phyloP scores from a whole-genome alignment of 2,113 vertebrate genomes.

The Condylura cristata region DNA sequence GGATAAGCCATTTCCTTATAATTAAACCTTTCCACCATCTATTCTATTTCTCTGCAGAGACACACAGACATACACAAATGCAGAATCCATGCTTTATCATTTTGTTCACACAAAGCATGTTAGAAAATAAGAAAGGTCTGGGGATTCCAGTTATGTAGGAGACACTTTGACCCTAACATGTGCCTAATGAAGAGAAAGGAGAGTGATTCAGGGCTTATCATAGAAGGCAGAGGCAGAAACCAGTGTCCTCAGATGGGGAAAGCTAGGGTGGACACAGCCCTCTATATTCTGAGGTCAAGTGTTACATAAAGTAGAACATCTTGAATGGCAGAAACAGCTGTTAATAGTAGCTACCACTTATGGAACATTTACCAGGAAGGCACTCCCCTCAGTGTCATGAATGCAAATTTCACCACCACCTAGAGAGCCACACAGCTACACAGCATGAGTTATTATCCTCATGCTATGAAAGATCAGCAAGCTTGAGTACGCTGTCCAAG shows the following conservation, averaged over 20 bases:
- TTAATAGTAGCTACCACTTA: constrained; percentile 21
- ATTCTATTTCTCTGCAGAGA: not conserved
- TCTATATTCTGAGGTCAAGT: constrained; percentile 4
- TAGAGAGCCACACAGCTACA: not conserved
- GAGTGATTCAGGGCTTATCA: not conserved
- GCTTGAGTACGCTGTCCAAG: not conserved
- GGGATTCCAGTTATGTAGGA: not conserved
- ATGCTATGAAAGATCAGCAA: not conserved
- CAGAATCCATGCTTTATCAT: not conserved
- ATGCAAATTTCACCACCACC: not conserved
- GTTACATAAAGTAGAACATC: constrained; percentile 25
- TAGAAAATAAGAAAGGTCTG: not conserved
- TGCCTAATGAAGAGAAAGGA: not conserved
- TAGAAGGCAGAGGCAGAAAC: not conserved
- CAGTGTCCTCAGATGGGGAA: not conserved
- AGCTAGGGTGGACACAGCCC: not conserved
- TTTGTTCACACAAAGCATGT: not conserved
- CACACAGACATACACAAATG: not conserved
- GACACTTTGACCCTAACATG: not conserved
- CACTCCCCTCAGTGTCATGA: not conserved
- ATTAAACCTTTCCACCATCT: not conserved
- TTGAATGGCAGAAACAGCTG: constrained; percentile 17
- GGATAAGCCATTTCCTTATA: not conserved
- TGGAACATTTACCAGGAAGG: not conserved
- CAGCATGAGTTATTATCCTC: not conserved